Conservation (phyloP, 2,113 vertebrate species). For the Gambusia holbrooki region DNA sequence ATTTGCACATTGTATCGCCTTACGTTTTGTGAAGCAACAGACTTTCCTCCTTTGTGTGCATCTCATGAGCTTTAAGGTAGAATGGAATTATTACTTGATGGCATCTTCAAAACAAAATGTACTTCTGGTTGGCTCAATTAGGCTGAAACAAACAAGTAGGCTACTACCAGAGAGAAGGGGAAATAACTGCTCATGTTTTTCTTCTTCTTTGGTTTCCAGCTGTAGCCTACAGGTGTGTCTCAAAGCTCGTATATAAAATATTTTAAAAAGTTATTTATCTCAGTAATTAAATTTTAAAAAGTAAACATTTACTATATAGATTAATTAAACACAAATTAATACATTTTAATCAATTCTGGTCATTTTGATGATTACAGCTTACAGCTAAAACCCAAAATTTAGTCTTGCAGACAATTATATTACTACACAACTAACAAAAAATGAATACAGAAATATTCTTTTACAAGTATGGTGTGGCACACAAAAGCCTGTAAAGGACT, state of each 20-base stretch:
- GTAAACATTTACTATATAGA: neutral
- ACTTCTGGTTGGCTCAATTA: slow-evolving; percentile 29
- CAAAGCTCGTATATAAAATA: neutral
- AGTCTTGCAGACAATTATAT: no score
- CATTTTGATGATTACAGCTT: no score
- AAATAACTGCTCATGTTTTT: slow-evolving; percentile 6
- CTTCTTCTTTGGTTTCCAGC: no score
- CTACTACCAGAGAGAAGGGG: slow-evolving; percentile 7
- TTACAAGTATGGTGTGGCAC: neutral
- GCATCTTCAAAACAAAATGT: slow-evolving; percentile 35
- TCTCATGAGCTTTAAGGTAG: slow-evolving; percentile 48
- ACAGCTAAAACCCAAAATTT: no score
- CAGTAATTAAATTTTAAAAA: neutral
- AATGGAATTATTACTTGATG: slow-evolving; percentile 50
- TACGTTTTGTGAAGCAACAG: slow-evolving; percentile 53
- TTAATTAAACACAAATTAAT: neutral
- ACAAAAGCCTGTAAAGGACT: neutral
- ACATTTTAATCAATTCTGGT: neutral
- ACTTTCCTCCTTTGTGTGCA: slow-evolving; percentile 42
- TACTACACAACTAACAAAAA: neutral
- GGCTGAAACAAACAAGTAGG: no score
- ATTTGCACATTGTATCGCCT: slow-evolving; percentile 68
- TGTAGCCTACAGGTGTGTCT: neutral
- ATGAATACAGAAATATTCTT: neutral
- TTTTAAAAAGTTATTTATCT: neutral